Evolutionary conservation across 2,888 invertebrate species (phyloP), one percentile per base, ranked within the genome.

Genomic region (Ornithoptera alexandrae): DNA sequence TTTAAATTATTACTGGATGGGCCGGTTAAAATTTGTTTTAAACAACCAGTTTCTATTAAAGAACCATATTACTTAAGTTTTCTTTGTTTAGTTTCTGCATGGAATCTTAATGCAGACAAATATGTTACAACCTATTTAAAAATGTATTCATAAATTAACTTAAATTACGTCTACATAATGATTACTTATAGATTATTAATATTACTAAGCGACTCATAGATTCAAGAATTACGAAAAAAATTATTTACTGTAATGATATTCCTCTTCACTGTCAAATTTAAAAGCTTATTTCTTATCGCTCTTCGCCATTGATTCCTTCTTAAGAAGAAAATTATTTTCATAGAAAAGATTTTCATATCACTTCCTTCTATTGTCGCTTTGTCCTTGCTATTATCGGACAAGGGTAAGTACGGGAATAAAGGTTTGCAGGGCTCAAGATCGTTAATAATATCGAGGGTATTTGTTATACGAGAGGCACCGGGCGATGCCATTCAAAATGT

Each of bases 321-420:
- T 60, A 60, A 36, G 30, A 59, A 59, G 24, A 15, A 18, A 60
- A 60, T 18, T 18, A 60, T 36, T 60, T 58, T 22, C 30, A 36
- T 5, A 60, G 18, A 60, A 36, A 22, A 36, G 60, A 24, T 36
- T 60, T 36, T 60, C 36, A 60, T 60, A 22, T 24, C 18, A 60
- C 36, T 60, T 60, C 60, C 18, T 60, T 60, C 57, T 22, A 58
- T 58, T 58, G 22, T 22, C 57, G 22, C 22, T 20, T 12, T 58
- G 20, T 20, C 57, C 57, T 58, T 58, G 39, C n/a, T 61, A 53
- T 61, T 36, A n/a, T 61, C n/a, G 61, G 57, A 58, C 22, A 24
- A 58, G 57, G 22, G 10, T 58, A 58, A 58, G 57, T 22, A 22
- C 22, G 12, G 10, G 57, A 22, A 58, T 58, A 58, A 58, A 58